Evolutionary conservation across 2,113 vertebrate species (phyloP), one percentile per base, ranked within the genome.

Genomic region (Spheniscus mendiculus): DNA sequence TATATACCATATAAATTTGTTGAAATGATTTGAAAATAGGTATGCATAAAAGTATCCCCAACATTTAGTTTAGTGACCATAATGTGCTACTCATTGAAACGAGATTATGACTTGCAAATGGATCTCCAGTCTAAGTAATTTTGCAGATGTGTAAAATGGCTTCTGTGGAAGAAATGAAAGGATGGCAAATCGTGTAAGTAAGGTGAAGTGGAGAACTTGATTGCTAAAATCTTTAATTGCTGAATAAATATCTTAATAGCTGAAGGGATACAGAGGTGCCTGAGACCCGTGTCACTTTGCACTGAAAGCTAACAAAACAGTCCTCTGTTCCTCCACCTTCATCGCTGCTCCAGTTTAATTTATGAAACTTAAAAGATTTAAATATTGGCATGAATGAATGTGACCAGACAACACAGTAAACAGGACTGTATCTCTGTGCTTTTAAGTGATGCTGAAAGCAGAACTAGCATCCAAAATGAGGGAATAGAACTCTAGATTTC

Each of bases 71-170:
- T 94, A 62, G 72, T 96, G 93, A 97, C 97, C 82, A 26, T 92
- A 91, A 98, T 52, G 23, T 52, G 52, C 36, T 90, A 65, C 62
- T 96, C 59, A 83, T 18, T 95, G 52, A 92, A 95, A 90, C 1
- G 45, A 63, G 40, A 76, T 96, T 93, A 66, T 90, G 49, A 74
- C 96, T 98, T 97, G 95, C 97, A 98, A 98, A 98, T 97, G 96
- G 87, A 98, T 98, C 97, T 98, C 96, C 98, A 98, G 97, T 98
- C 98, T 98, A 97, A 98, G 94, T 97, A 96, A 93, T 98, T 97
- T 98, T 98, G 81, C 95, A 98, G 94, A 97, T 73, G 50, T 96
- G 72, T 97, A 82, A 93, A 97, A 97, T 98, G 96, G 96, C 96
- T 98, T 98, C 7, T 67, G 52, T 74, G 82, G n/a, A 89, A 93